Evolutionary conservation across 2,113 vertebrate genomes (phyloP), one percentile per base, ranked within the genome.

Genomic region (Odocoileus virginianus): DNA sequence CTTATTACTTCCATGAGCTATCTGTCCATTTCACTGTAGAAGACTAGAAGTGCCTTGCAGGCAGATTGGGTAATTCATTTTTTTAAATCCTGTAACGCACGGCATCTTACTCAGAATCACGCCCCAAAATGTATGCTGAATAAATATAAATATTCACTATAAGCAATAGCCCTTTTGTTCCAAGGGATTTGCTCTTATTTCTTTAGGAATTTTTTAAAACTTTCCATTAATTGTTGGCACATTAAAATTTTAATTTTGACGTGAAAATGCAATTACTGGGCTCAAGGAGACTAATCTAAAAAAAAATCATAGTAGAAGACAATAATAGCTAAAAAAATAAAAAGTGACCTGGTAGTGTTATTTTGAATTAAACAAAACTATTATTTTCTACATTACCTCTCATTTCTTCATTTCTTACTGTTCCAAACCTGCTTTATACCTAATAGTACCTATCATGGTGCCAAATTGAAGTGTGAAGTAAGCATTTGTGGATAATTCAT

Each of bases 231-330:
- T 89, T 21, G 47, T 55, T 87, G 27, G 7, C 78, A 60, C 3
- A 87, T 97, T 58, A 87, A 94, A 90, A 90, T n/a, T 54, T 85
- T 85, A 89, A 58, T 61, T 97, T 96, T 88, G 64, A 78, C 50
- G 52, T 83, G 27, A 83, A 92, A 58, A 93, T 92, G 25, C 43
- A 54, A 89, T 54, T 78, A 10, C 58, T 95, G 79, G 27, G 79
- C 67, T 94, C 16, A 95, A 76, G 16, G 79, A 92, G 60, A 71
- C 84, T 86, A 81, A 91, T 57, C 55, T 83, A 64, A 58, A 83
- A 89, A 96, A 96, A 88, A 17, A 1, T 83, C 57, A 7, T 86
- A 89, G 52, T 55, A 78, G 28, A 96, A 83, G 84, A 27, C 17
- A 89, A 5, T 89, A 82, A 61, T 74, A 93, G 30, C 74, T 95